Evolutionary conservation across 2,888 invertebrate species (phyloP).

Genomic region (Dynastes grantii): DNA sequence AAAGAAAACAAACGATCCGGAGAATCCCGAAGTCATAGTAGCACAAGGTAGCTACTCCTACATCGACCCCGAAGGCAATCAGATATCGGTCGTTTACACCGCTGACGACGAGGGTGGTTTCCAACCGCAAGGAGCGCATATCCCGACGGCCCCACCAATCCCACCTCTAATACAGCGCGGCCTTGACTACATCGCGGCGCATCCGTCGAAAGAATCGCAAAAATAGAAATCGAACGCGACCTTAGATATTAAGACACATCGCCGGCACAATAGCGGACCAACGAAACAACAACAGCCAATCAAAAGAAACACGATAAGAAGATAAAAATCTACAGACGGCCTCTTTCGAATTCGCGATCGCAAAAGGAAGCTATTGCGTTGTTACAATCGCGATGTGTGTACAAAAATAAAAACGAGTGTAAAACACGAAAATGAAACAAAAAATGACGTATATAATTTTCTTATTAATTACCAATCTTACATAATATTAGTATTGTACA

Average conservation of each 20-base stretch:
- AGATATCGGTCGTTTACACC: slow-evolving; percentile 79
- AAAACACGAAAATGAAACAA: background rate
- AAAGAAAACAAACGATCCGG: slow-evolving; percentile 81
- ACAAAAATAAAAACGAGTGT: background rate
- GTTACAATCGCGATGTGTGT: slow-evolving; percentile 9
- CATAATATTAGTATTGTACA: slow-evolving; percentile 24
- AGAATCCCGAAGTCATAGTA: slow-evolving; percentile 78
- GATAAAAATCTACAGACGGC: background rate
- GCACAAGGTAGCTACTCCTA: slow-evolving; percentile 80
- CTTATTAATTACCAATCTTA: slow-evolving; percentile 1
- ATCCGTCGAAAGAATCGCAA: slow-evolving; percentile 70
- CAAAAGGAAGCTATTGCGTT: slow-evolving; percentile 37
- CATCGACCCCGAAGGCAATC: slow-evolving; percentile 81
- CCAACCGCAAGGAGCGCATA: slow-evolving; percentile 77
- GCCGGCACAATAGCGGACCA: slow-evolving; percentile 26
- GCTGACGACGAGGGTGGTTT: slow-evolving; percentile 82
- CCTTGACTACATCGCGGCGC: slow-evolving; percentile 79
- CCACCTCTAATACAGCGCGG: slow-evolving; percentile 84
- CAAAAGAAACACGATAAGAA: slow-evolving; percentile 6
- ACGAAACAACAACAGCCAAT: slow-evolving; percentile 18
- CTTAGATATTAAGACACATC: slow-evolving; percentile 38
- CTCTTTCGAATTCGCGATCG: slow-evolving; percentile 19
- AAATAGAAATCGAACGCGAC: slow-evolving; percentile 35
- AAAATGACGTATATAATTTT: slow-evolving; percentile 24
- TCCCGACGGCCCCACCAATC: slow-evolving; percentile 84